These are phyloP conservation scores for Caenorhabditis briggsae DNA, from an alignment of 1,140 invertebrate genomes.

Conservation along the genomic window DNA sequence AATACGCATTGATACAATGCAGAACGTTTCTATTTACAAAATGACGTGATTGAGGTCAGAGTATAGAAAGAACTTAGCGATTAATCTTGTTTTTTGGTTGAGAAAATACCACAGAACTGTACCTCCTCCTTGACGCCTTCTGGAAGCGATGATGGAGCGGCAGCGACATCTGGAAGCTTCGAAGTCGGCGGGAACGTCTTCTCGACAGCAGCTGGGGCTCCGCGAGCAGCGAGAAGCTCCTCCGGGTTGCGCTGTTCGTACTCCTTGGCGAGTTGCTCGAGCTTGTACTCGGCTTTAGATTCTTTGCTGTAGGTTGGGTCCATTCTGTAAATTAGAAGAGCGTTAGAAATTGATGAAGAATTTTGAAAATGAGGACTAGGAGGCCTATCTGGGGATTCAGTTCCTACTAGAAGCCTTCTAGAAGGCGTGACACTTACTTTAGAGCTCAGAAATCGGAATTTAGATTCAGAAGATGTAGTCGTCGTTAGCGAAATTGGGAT, in stretches of 20 bases:
- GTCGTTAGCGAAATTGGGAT: neutral
- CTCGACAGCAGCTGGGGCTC: neutral
- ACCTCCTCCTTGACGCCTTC: neutral
- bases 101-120: neutral
- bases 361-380: no score
- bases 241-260: neutral
- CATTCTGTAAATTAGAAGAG: neutral
- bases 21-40: neutral
- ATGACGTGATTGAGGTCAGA: neutral
- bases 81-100: conserved; percentile 6
- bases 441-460: neutral
- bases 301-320: neutral
- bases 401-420: neutral
- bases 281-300: neutral
- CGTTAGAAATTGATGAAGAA: no score
- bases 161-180: neutral
- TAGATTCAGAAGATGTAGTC: no score
- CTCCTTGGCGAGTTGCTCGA: neutral
- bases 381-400: no score
- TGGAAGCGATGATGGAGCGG: neutral
- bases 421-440: neutral
- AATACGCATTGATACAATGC: conserved; percentile 7
- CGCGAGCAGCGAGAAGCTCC: conserved; percentile 3
- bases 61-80: neutral
- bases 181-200: conserved; percentile 11